Conservation (phyloP, 2,113 vertebrate species). For the Elaphurus davidianus region DNA sequence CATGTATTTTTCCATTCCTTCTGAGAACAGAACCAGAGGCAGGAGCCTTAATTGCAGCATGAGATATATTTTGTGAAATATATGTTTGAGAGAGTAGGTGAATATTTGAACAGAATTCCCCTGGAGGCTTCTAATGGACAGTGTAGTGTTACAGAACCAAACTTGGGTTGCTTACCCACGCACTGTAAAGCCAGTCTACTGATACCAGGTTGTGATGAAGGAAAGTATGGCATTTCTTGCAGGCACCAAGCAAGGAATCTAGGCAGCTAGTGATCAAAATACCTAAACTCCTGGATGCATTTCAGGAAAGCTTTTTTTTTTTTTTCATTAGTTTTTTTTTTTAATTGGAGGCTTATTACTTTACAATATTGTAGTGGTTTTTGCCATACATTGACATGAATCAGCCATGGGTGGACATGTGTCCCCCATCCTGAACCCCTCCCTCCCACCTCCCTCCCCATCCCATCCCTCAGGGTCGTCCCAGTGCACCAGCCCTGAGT, state of each 20-base stretch:
- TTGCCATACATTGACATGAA: neutral
- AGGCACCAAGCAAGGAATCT: neutral
- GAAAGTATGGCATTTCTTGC: neutral
- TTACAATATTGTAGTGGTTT: neutral
- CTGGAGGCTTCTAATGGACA: slow-evolving; percentile 28
- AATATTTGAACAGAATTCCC: slow-evolving; percentile 41
- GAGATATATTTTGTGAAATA: slow-evolving; percentile 47
- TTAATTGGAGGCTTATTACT: neutral
- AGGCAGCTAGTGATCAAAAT: neutral
- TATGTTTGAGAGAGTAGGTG: neutral
- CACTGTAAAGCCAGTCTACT: neutral
- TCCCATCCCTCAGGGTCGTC: neutral
- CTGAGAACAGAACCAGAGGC: slow-evolving; percentile 21
- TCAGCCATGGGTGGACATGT: neutral
- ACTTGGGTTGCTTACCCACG: neutral
- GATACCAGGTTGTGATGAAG: neutral
- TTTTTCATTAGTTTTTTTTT: neutral
- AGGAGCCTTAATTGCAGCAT: slow-evolving; percentile 36
- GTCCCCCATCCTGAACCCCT: neutral
- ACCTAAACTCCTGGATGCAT: neutral
- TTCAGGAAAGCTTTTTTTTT: neutral
- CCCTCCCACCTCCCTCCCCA: neutral
- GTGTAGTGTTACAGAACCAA: neutral
- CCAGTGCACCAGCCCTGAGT: neutral
- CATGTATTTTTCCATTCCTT: slow-evolving; percentile 25